phyloP scores from a whole-genome alignment of 1,140 invertebrate genomes.

The Neodiprion fabricii region DNA sequence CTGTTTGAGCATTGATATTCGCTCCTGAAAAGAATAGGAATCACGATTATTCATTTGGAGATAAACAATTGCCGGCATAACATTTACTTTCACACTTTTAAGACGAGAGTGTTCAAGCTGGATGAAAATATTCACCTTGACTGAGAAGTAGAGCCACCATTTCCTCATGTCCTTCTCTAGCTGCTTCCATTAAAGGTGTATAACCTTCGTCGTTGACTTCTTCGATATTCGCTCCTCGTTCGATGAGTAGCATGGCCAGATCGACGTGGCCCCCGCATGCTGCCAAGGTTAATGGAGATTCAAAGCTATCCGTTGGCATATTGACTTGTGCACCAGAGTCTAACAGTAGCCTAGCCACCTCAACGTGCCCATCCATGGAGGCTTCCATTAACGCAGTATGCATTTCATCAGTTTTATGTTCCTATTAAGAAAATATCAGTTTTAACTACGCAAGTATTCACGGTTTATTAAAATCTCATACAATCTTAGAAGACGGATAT shows the following conservation, averaged over 20 bases:
- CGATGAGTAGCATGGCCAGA: slow-evolving; percentile 91
- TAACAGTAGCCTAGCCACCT: slow-evolving; percentile 90
- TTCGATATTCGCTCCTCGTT: slow-evolving; percentile 97
- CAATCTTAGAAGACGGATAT: too few species aligned
- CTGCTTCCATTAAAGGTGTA: slow-evolving; percentile 98
- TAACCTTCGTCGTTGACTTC: slow-evolving; percentile 99
- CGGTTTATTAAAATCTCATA: too few species aligned
- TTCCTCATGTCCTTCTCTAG: slow-evolving; percentile 96
- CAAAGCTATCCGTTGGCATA: slow-evolving; percentile 99
- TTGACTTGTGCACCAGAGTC: slow-evolving; percentile 98
- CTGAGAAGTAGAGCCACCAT: slow-evolving; percentile 94
- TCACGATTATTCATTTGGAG: slow-evolving; percentile 10
- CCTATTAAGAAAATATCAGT: slow-evolving; percentile 54
- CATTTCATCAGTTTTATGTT: slow-evolving; percentile 99
- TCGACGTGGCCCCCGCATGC: slow-evolving; percentile 99
- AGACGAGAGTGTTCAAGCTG: not conserved
- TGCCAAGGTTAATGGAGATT: slow-evolving; percentile 96
- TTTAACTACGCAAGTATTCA: not conserved
- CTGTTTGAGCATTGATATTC: slow-evolving; percentile 97
- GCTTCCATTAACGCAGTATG: slow-evolving; percentile 99
- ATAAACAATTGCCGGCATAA: not conserved
- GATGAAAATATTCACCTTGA: slow-evolving; percentile 69
- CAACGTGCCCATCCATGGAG: slow-evolving; percentile 99
- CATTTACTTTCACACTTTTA: too few species aligned
- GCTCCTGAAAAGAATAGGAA: slow-evolving; percentile 69